Base-by-base conservation (phyloP, 2,113 vertebrate species). In the Nannobrachium achirus region DNA sequence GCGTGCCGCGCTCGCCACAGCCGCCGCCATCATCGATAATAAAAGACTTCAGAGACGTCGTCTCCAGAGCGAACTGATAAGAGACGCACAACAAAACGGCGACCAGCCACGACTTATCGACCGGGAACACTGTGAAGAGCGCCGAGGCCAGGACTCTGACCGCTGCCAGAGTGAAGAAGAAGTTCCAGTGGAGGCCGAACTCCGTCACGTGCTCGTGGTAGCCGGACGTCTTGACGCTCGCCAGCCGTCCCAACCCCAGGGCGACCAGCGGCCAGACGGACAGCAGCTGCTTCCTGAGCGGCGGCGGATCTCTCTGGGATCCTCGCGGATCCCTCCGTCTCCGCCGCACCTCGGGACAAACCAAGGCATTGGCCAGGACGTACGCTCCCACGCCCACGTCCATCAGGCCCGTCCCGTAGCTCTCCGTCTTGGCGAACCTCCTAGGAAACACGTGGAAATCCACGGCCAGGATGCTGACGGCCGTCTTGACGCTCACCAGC, bases 171-270 rank as follows among this genome's bases (percentile, higher is more conserved):
- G 97, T 99, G 71, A 99, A 99, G 80, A 99, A 99, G 61, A 99
- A 99, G 82, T 99, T 99, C 98, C 98, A 99, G 79, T 99, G 97
- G 63, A 97, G 82, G 0, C 98, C 98, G 3, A 99, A 99, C 75
- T 99, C 97, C 0, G 94, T 94, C 39, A 95, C 76, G 20, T 99
- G 97, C 71, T 98, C 97, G 0, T 97, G 95, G 79, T 99, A 99
- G 8, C 86, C 92, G 0, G 94, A 58, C 33, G 93, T 92, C 85
- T 98, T 99, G 38, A 98, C 75, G 1, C 92, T 92, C 9, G 92
- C 70, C 49, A 98, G 87, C 40, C 98, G 90, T 13, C 81, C 95
- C 0, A 94, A 0, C 0, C 98, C 98, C 0, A 99, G 92, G 10
- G 90, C 57, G 10, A 96, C 3, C 76, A 99, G 66, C 0, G 97